These are phyloP conservation scores for Papilio xuthus DNA, from an alignment of 1,140 invertebrate genomes.

Conservation along the genomic window DNA sequence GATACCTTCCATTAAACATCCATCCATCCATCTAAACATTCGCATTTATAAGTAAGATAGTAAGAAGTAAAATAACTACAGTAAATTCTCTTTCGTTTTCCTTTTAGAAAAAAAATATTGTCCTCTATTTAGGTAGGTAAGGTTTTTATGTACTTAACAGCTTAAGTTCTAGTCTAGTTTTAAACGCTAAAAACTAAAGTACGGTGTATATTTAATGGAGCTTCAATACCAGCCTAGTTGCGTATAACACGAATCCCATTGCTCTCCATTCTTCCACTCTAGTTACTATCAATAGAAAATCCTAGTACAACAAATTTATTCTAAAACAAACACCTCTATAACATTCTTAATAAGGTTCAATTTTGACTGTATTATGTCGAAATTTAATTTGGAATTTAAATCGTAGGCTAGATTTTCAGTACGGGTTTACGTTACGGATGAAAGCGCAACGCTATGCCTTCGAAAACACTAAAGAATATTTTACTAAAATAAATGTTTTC, in stretches of 20 bases:
- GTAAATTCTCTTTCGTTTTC: no score
- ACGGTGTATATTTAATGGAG: slow-evolving; percentile 8
- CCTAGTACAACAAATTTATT: background rate
- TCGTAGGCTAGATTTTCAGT: slow-evolving; percentile 14
- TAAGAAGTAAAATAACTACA: no score
- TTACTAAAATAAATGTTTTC: slow-evolving; percentile 13
- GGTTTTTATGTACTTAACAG: background rate
- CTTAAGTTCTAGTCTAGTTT: background rate
- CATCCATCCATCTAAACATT: no score
- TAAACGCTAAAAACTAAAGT: slow-evolving; percentile 18
- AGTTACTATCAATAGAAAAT: slow-evolving; percentile 16
- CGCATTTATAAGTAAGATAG: no score
- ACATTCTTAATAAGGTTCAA: background rate
- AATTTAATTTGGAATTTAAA: slow-evolving; percentile 28
- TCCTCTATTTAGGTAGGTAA: no score
- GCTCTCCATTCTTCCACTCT: slow-evolving; percentile 29
- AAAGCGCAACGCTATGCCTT: background rate
- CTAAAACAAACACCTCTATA: background rate
- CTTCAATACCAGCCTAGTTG: slow-evolving; percentile 21
- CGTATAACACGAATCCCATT: slow-evolving; percentile 25
- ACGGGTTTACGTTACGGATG: background rate
- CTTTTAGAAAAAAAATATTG: no score
- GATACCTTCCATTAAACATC: no score
- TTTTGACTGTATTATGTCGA: background rate
- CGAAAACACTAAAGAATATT: slow-evolving; percentile 8